Conservation (phyloP, 2,113 vertebrate species). For the Myxocyprinus asiaticus region DNA sequence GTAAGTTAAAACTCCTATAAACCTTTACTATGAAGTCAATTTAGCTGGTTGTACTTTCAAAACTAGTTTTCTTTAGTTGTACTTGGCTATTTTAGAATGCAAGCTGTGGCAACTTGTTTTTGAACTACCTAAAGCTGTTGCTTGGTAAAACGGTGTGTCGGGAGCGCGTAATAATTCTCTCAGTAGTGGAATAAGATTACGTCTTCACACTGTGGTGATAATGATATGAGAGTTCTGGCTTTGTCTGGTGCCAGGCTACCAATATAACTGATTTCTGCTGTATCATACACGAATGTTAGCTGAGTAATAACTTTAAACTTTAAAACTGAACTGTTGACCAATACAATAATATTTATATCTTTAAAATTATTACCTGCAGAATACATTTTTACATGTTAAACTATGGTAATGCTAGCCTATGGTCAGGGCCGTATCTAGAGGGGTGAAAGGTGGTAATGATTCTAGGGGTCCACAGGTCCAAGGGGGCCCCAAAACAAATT, state of each 20-base stretch:
- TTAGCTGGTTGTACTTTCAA: neutral
- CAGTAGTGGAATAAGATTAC: neutral
- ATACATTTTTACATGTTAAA: no score
- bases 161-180: neutral
- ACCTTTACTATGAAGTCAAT: neutral
- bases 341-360: no score
- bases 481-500: no score
- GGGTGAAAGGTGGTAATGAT: no score
- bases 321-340: no score
- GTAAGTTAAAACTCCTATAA: constrained; percentile 62
- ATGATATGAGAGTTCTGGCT: neutral
- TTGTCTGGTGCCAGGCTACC: neutral
- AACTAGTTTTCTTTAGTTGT: neutral
- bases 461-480: no score
- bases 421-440: no score
- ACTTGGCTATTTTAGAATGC: neutral
- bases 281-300: neutral
- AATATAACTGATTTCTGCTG: neutral
- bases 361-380: no score
- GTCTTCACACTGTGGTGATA: constrained; percentile 19
- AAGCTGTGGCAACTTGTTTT: neutral
- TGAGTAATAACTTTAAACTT: no score
- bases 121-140: constrained; percentile 7
- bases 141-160: neutral
- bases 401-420: no score